Conservation (phyloP, 2,113 vertebrate genomes). For the Mandrillus leucophaeus region DNA sequence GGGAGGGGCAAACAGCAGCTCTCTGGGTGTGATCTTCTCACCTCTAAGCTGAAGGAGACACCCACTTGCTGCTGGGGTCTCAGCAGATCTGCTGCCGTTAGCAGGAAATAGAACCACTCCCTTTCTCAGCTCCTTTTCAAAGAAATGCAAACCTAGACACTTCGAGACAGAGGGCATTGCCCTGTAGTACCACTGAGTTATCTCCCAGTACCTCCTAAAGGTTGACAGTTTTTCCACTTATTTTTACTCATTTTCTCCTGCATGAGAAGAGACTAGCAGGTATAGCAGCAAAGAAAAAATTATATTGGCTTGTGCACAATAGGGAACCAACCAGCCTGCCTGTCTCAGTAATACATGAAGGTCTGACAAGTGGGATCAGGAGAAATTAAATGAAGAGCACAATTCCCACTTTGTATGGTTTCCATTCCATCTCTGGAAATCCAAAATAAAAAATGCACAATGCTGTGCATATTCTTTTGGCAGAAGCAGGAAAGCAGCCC, state of each 20-base stretch:
- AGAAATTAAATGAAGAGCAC: not conserved
- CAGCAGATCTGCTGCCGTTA: not conserved
- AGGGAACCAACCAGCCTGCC: too few species aligned
- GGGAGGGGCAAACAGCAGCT: not conserved
- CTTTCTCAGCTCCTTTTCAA: not conserved
- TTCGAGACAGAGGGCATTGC: not conserved
- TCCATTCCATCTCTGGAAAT: not conserved
- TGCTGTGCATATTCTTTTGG: not conserved
- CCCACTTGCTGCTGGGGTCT: not conserved
- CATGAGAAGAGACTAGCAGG: not conserved
- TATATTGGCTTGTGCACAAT: too few species aligned
- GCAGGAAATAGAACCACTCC: slow-evolving; percentile 51
- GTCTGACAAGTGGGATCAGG: not conserved
- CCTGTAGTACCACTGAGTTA: not conserved
- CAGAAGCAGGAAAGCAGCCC: not conserved
- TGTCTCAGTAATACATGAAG: not conserved
- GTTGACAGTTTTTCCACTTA: not conserved
- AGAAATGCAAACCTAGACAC: not conserved
- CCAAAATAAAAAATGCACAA: not conserved
- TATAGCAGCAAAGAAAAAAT: too few species aligned
- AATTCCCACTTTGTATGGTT: too few species aligned
- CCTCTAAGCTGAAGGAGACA: slow-evolving; percentile 15
- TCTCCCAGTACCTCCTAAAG: not conserved
- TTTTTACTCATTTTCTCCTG: not conserved
- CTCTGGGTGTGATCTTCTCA: slow-evolving; percentile 62